phyloP scores from a whole-genome alignment of 2,888 invertebrate genomes.

The Lacanobia wlatinum region DNA sequence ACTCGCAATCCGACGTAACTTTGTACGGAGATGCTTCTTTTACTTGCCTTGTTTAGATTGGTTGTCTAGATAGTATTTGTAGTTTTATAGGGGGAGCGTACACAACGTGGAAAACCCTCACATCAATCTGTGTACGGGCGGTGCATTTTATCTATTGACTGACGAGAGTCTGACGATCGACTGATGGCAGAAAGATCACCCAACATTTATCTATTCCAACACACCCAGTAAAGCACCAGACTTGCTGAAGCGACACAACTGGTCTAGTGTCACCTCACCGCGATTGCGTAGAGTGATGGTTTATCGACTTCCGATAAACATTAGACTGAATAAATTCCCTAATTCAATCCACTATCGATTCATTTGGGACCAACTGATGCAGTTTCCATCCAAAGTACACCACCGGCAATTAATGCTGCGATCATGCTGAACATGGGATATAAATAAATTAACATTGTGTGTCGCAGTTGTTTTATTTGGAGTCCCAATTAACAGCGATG shows the following conservation, averaged over 20 bases:
- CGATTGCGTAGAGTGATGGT: slow-evolving; percentile 2
- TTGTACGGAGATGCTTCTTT: slow-evolving; percentile 34
- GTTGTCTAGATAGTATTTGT: slow-evolving; percentile 29
- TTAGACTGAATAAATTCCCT: slow-evolving; percentile 1
- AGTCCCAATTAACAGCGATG: slow-evolving; percentile 23
- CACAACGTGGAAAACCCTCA: background rate
- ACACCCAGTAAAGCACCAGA: background rate
- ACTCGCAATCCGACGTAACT: slow-evolving; percentile 40
- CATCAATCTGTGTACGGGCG: background rate
- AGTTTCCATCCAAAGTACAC: background rate
- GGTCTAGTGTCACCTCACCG: background rate
- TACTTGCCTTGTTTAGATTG: slow-evolving; percentile 44
- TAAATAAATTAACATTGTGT: slow-evolving; percentile 40
- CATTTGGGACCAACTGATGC: background rate
- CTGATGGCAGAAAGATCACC: slow-evolving; percentile 6
- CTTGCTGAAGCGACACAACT: background rate
- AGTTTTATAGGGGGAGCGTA: slow-evolving; percentile 5
- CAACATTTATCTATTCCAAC: background rate
- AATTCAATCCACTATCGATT: slow-evolving; percentile 2
- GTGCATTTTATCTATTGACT: slow-evolving; percentile 19
- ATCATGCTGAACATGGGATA: slow-evolving; percentile 27
- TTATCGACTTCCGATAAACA: slow-evolving; percentile 3
- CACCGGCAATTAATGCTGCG: slow-evolving; percentile 15
- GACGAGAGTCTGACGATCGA: background rate
- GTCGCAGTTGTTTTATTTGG: slow-evolving; percentile 28